A percentile compares a stretch with the other conserved stretches of the same genome.
These are phyloP conservation scores for Willisornis vidua DNA, from an alignment of 2,113 vertebrate genomes.

Conservation along the genomic window DNA sequence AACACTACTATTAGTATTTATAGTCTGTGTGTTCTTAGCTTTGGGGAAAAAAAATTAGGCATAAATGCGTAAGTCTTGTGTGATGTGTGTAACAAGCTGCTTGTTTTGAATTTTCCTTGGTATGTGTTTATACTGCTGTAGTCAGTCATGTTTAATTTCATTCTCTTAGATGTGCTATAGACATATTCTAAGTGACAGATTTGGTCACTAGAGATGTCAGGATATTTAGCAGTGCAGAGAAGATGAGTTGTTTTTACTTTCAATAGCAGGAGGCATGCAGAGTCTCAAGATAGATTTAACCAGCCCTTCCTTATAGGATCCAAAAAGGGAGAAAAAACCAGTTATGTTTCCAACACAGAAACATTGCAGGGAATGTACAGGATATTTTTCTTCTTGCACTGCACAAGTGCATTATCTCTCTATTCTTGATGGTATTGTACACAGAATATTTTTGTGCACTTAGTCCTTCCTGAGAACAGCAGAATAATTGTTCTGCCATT, in stretches of 20 bases:
- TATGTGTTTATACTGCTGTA: background rate
- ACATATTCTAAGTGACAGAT: background rate
- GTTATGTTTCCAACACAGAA: background rate
- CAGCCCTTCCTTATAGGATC: background rate
- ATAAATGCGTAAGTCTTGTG: background rate
- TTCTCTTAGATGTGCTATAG: background rate
- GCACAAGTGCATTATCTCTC: background rate
- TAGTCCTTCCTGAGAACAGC: background rate
- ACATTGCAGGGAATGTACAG: background rate
- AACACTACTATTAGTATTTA: background rate
- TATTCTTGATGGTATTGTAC: background rate
- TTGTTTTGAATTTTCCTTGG: background rate
- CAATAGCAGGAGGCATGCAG: background rate
- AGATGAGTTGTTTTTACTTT: background rate
- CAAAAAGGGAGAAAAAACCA: background rate
- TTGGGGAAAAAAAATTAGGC: background rate
- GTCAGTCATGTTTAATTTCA: background rate
- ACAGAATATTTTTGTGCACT: background rate
- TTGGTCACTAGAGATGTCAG: background rate
- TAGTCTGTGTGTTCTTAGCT: background rate
- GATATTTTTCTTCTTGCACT: background rate
- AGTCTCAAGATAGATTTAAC: background rate
- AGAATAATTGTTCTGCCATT: background rate
- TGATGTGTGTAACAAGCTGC: background rate
- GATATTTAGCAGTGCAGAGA: background rate